These are phyloP conservation scores for Lissonota sp. DNA, from an alignment of 2,888 invertebrate genomes.

Conservation along the genomic window DNA sequence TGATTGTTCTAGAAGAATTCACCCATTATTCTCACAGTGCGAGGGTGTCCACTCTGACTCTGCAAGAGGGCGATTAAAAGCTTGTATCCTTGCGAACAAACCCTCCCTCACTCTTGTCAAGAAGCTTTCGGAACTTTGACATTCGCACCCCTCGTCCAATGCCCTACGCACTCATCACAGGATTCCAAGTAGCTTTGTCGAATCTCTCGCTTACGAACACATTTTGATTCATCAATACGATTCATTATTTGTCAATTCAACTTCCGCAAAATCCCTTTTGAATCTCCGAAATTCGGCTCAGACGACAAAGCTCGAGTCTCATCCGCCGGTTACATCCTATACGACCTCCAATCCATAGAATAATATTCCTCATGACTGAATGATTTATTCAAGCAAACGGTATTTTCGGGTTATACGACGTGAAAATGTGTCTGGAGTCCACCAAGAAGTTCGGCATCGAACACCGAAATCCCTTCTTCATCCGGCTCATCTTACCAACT, in stretches of 20 bases:
- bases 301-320: not conserved
- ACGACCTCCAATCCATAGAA: constrained; percentile 6
- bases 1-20: constrained; percentile 63
- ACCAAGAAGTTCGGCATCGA: constrained; percentile 38
- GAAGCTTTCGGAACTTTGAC: constrained; percentile 36
- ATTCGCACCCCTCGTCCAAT: constrained; percentile 45
- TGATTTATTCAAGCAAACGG: constrained; percentile 56
- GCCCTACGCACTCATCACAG: constrained; percentile 53
- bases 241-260: constrained; percentile 59
- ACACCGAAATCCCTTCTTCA: constrained; percentile 70
- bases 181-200: constrained; percentile 50
- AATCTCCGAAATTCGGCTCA: constrained; percentile 45
- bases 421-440: constrained; percentile 12
- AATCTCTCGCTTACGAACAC: constrained; percentile 59
- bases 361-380: constrained; percentile 49
- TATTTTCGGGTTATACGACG: constrained; percentile 32
- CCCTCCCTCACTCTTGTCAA: constrained; percentile 19
- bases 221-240: constrained; percentile 60
- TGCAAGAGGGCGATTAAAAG: constrained; percentile 62
- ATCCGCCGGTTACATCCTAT: constrained; percentile 24
- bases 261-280: constrained; percentile 17
- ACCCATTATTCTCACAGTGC: constrained; percentile 55
- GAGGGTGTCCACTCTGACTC: constrained; percentile 50
- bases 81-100: constrained; percentile 8
- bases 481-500: constrained; percentile 69